Evolutionary conservation across 2,888 invertebrate species (phyloP).

Genomic region (Coremacera marginata): DNA sequence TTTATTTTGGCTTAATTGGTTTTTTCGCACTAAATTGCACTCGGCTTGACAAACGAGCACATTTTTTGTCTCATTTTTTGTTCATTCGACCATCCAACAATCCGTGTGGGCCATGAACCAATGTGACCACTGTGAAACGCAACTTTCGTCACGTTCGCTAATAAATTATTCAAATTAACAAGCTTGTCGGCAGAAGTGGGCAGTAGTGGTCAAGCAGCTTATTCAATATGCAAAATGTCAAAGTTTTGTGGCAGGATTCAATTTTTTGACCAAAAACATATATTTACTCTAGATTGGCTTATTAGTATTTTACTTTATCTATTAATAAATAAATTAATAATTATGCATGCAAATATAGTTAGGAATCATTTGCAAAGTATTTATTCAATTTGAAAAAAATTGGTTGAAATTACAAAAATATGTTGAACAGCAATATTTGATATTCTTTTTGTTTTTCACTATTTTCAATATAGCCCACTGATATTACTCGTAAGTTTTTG

Average conservation of each 20-base stretch:
- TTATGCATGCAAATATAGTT: neutral
- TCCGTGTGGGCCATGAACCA: neutral
- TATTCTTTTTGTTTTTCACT: no score
- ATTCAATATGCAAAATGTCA: neutral
- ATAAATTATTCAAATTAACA: conserved; percentile 66
- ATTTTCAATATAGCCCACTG: no score
- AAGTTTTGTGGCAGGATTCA: neutral
- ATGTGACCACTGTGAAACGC: conserved; percentile 49
- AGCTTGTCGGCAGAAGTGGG: neutral
- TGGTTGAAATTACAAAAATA: no score
- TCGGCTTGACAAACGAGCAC: conserved; percentile 19
- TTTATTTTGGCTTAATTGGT: conserved; percentile 38
- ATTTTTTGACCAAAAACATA: neutral
- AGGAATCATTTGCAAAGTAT: neutral
- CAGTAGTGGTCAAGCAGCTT: neutral
- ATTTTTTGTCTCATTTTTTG: conserved; percentile 3
- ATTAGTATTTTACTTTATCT: neutral
- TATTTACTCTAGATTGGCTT: neutral
- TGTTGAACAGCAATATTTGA: no score
- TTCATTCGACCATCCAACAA: neutral
- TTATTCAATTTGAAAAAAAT: neutral
- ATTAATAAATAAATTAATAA: neutral
- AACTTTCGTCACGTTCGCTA: conserved; percentile 62
- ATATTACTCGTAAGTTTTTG: no score
- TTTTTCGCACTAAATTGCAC: conserved; percentile 32